Percentiles rank a stretch among this genome's conserved stretches.
Evolutionary conservation across 2,888 invertebrate species (phyloP).

Genomic region (Cancer borealis): DNA sequence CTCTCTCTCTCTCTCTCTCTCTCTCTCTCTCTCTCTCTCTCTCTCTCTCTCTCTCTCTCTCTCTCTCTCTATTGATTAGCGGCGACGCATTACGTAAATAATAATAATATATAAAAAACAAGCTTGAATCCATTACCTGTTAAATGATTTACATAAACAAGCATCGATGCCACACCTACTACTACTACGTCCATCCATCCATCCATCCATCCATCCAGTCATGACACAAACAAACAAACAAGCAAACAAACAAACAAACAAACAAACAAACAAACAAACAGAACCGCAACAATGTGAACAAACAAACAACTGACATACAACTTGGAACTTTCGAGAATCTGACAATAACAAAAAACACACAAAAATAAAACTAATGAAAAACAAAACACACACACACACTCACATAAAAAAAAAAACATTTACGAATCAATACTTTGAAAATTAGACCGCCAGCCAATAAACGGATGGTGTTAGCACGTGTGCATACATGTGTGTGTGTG

Average conservation of each 20-base stretch:
- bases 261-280: slow-evolving; percentile 21
- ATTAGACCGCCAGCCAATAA: slow-evolving; percentile 3
- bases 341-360: slow-evolving; percentile 49
- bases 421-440: slow-evolving; percentile 46
- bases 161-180: neutral
- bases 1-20: slow-evolving; percentile 35
- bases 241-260: slow-evolving; percentile 50
- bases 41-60: neutral
- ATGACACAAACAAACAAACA: slow-evolving; percentile 23
- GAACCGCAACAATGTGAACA: slow-evolving; percentile 25
- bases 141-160: neutral
- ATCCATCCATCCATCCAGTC: neutral
- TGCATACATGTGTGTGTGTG: neutral
- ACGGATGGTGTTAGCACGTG: slow-evolving; percentile 16
- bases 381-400: too few relatives aligned
- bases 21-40: slow-evolving; percentile 35
- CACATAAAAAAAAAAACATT: slow-evolving; percentile 43
- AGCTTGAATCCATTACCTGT: neutral
- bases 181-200: neutral
- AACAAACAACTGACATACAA: slow-evolving; percentile 52
- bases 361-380: slow-evolving; percentile 48
- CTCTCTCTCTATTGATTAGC: neutral
- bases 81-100: neutral
- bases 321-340: neutral
- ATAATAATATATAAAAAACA: neutral